phyloP scores from a whole-genome alignment of 2,888 invertebrate genomes.

The Epirrhoe tristata region DNA sequence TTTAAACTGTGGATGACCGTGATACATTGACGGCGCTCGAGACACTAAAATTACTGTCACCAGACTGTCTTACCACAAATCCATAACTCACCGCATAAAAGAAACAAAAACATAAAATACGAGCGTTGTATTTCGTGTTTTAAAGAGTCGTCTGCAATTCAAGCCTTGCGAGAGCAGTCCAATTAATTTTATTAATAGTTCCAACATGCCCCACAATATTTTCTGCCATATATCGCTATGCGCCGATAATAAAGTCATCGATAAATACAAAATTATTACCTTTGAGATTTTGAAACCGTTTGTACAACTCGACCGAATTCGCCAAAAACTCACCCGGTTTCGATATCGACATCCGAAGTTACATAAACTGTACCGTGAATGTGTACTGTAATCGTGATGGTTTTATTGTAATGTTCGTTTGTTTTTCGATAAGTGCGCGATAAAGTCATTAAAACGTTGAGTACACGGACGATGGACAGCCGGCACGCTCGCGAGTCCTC shows the following conservation, averaged over 20 bases:
- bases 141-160: conserved; percentile 44
- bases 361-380: conserved; percentile 60
- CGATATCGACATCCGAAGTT: conserved; percentile 60
- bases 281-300: conserved; percentile 61
- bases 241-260: conserved; percentile 50
- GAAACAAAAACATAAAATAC: conserved; percentile 46
- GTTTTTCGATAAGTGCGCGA: conserved; percentile 66
- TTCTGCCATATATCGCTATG: conserved; percentile 44
- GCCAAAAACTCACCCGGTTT: conserved; percentile 59
- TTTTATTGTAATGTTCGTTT: conserved; percentile 62
- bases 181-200: conserved; percentile 57
- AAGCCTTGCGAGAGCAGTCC: conserved; percentile 44
- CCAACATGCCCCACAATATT: conserved; percentile 44
- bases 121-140: conserved; percentile 46
- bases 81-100: conserved; percentile 50
- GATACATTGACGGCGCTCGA: conserved; percentile 53
- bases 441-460: conserved; percentile 62
- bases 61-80: conserved; percentile 43
- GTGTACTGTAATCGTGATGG: conserved; percentile 54
- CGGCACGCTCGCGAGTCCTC: conserved; percentile 32
- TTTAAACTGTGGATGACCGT: conserved; percentile 49
- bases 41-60: conserved; percentile 59
- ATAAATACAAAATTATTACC: conserved; percentile 55
- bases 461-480: conserved; percentile 45
- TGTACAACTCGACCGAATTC: conserved; percentile 61